Evolutionary conservation across 2,888 invertebrate species (phyloP).

Genomic region (Drosophila birchii): DNA sequence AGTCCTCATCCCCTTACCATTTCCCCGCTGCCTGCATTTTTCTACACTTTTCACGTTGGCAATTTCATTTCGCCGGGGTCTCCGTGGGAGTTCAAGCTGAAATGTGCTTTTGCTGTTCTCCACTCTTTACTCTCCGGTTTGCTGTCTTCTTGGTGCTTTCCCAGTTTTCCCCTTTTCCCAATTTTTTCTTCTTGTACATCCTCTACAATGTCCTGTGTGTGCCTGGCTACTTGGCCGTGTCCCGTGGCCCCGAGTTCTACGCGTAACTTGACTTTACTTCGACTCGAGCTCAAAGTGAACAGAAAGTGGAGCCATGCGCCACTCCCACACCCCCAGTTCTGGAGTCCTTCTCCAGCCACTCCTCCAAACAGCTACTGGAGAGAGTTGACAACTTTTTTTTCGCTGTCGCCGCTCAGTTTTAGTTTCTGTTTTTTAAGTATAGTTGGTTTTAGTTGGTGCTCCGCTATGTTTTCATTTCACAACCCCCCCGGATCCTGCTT

Average conservation of each 20-base stretch:
- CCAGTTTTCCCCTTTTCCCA: not conserved
- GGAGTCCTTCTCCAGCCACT: constrained; percentile 25
- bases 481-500: constrained; percentile 2
- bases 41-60: constrained; percentile 75
- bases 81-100: constrained; percentile 76
- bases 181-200: constrained; percentile 42
- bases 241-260: constrained; percentile 60
- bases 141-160: constrained; percentile 6
- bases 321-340: constrained; percentile 10
- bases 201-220: constrained; percentile 23
- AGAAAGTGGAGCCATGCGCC: constrained; percentile 41
- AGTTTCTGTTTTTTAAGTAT: constrained; percentile 55
- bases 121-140: constrained; percentile 47
- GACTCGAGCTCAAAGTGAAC: constrained; percentile 46
- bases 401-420: constrained; percentile 55
- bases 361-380: constrained; percentile 33
- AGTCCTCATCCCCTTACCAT: no score
- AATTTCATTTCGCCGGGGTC: constrained; percentile 75
- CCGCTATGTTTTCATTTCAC: constrained; percentile 54
- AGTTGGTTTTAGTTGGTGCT: constrained; percentile 50
- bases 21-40: constrained; percentile 57
- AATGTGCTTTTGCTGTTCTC: constrained; percentile 74
- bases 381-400: constrained; percentile 70
- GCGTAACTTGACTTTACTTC: constrained; percentile 69
- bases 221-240: constrained; percentile 34